These are phyloP conservation scores for Heliornis fulica DNA, from an alignment of 2,113 vertebrate genomes.

Conservation along the genomic window DNA sequence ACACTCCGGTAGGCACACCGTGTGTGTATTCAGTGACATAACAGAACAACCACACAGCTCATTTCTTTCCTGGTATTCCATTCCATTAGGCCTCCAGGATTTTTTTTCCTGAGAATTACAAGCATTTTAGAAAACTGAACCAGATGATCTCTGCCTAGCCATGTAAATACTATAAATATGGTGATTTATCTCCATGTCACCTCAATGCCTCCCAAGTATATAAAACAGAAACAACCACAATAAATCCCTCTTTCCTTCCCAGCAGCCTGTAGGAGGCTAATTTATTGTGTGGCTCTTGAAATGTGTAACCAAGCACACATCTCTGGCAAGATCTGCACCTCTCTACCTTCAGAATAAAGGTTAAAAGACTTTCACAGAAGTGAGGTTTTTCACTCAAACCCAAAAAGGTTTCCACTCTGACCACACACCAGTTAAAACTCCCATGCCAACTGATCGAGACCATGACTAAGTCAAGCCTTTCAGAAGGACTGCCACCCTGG, in stretches of 20 bases:
- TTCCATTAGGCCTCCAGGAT: not conserved
- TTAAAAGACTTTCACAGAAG: not conserved
- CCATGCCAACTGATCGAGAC: not conserved
- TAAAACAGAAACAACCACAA: slow-evolving; percentile 37
- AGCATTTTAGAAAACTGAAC: slow-evolving; percentile 26
- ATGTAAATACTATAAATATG: not conserved
- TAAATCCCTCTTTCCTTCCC: slow-evolving; percentile 29
- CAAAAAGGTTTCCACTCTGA: not conserved
- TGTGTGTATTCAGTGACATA: not conserved
- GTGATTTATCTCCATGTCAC: slow-evolving; percentile 46
- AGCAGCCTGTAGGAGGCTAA: slow-evolving; percentile 12
- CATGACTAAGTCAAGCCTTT: not conserved
- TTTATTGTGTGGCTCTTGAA: slow-evolving; percentile 5
- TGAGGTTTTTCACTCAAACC: not conserved
- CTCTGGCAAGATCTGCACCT: not conserved
- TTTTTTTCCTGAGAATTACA: slow-evolving; percentile 34
- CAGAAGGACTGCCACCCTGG: not conserved
- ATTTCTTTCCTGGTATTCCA: not conserved
- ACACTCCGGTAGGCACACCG: not conserved
- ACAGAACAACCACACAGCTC: not conserved
- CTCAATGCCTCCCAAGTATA: slow-evolving; percentile 34
- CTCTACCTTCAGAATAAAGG: not conserved
- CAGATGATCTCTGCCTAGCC: slow-evolving; percentile 32
- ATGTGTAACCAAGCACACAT: not conserved
- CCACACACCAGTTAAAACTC: not conserved